Evolutionary conservation across 1,140 invertebrate genomes (phyloP), one percentile per base, ranked within the genome.

Genomic region (Ips nitidus): DNA sequence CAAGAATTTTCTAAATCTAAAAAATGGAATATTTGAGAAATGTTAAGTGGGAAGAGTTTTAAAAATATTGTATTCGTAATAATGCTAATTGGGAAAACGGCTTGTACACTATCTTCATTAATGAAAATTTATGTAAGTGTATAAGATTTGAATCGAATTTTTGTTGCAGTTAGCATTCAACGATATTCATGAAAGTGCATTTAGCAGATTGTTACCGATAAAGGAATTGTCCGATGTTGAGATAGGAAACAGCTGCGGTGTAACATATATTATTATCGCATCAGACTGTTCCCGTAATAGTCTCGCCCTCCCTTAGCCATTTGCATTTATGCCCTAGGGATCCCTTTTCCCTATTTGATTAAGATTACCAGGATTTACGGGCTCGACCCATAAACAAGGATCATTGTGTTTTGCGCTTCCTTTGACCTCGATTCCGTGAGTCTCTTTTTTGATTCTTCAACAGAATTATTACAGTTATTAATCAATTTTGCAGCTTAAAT

Each of bases 181-280:
- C 22, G 22, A 22, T 22, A 22, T 22, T 22, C 22, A 22, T 40
- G 53, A 56, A 56, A 56, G 4, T 37, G 4, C 22, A 38, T 56
- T 56, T 2, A 56, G 53, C n/a, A 56, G 53, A 36, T 56, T 22
- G 53, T 52, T 41, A 41, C 3, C 59, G 43, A 67, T 60, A 59
- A 60, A 67, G 65, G 53, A 67, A 67, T 57, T 52, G 43, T 60
- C 22, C 45, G 66, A 55, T 69, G 47, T 53, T 45, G 62, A 69
- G 66, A 69, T 69, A 69, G 58, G 50, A 61, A 62, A 61, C 66
- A 69, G 66, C 66, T 69, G 66, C 66, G 52, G 56, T 60, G 52
- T 39, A 52, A 61, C 66, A 69, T 69, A 61, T 62, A 69, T 69
- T 69, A 69, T 69, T 69, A 69, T 69, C 40, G 58, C 57, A 69